Evolutionary conservation across 2,888 invertebrate genomes (phyloP), one percentile per base, ranked within the genome.

Genomic region (Bembecia ichneumoniformis): DNA sequence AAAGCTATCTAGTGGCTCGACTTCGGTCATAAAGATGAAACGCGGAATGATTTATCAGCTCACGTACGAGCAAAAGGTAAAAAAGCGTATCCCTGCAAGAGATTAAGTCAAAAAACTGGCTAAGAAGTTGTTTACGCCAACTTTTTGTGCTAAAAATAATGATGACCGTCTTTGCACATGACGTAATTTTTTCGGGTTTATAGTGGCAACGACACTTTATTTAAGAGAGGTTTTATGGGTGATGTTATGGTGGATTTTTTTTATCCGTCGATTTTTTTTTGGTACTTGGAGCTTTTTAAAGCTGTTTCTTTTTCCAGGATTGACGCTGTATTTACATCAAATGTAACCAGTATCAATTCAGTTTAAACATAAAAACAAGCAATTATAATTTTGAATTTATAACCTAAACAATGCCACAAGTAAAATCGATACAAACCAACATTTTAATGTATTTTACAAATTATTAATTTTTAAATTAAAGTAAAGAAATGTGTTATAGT

Each of bases 61-160:
- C 44, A 44, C 44, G 44, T 15, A 11, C 17, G 9, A 7, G 10
- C 40, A 40, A 40, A 40, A n/a, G 14, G 0, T 53, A 51, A 46
- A 47, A 48, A 54, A 52, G 50, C 50, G 52, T 49, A 28, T 9
- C 46, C 43, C 35, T 47, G 43, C 11, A n/a, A 40, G 40, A 54
- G 48, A 48, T 49, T 43, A 45, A 51, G 51, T 47, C 49, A 56
- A 58, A 44, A 56, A 58, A 54, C 52, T 52, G 34, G 47, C 49
- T 49, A 48, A 55, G 55, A 58, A 55, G 54, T 55, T 49, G 60
- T 58, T 58, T 60, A 57, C 54, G 48, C 51, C 51, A 55, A 59
- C 54, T 51, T 28, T 28, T 52, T 51, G 51, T 9, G 57, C 57
- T 58, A 58, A 63, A 64, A 62, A 63, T 63, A 64, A 58, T 51